phyloP scores from a whole-genome alignment of 2,888 invertebrate species.

The Nomada hirtipes region DNA sequence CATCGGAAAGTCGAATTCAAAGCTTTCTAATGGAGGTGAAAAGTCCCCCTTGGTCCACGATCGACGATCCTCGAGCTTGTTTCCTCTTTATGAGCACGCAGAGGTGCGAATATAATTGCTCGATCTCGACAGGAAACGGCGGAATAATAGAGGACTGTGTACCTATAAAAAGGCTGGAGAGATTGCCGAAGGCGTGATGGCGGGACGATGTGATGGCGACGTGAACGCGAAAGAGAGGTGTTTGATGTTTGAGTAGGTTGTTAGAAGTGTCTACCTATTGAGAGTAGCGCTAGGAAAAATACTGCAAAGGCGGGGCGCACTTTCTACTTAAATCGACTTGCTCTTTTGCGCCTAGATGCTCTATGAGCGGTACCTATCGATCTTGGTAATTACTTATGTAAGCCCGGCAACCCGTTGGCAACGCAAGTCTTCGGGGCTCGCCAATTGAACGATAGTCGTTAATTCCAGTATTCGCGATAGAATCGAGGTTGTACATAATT shows the following conservation, averaged over 20 bases:
- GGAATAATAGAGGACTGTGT: conserved; percentile 48
- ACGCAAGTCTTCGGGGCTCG: conserved; percentile 14
- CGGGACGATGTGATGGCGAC: conserved; percentile 9
- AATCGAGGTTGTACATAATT: conserved; percentile 26
- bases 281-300: conserved; percentile 41
- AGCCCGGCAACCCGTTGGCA: conserved; percentile 21
- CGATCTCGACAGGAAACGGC: conserved; percentile 37
- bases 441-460: conserved; percentile 12
- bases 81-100: conserved; percentile 16
- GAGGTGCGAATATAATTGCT: conserved; percentile 63
- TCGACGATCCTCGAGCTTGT: conserved; percentile 28
- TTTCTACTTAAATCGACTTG: conserved; percentile 55
- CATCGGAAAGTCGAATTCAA: conserved; percentile 33
- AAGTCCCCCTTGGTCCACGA: conserved; percentile 2
- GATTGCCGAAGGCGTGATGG: conserved; percentile 19
- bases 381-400: conserved; percentile 55
- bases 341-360: conserved; percentile 10
- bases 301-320: conserved; percentile 34
- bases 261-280: conserved; percentile 46
- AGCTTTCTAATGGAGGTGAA: conserved; percentile 37
- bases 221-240: conserved; percentile 18
- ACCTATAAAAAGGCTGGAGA: conserved; percentile 34
- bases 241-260: conserved; percentile 61
- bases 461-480: conserved; percentile 21
- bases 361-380: conserved; percentile 34